Evolutionary conservation across 2,888 invertebrate species (phyloP), one percentile per base, ranked within the genome.

Genomic region (Dusona sp.): DNA sequence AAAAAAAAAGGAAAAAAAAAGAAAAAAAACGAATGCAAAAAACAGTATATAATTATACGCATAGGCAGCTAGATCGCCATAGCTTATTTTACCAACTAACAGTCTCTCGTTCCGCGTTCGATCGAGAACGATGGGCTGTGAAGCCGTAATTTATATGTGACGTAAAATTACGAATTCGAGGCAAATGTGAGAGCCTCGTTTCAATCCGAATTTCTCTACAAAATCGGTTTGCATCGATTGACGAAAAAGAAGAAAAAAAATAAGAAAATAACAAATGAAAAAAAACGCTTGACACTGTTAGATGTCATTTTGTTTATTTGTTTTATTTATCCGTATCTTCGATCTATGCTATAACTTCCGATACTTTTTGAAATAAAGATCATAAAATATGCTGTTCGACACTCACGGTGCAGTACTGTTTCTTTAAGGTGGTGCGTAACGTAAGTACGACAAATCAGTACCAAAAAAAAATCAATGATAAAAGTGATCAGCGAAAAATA

Each of bases 11-110:
- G 77, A 82, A 61, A 36, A 84, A 81, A 42, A 87, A 83, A 77
- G 88, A 70, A 70, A 68, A 73, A 65, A 65, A 68, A 61, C 88
- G 84, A 88, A 85, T 86, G 33, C 45, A 48, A 82, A 88, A 89
- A 87, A 86, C 88, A 89, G 86, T 90, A 90, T 89, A 83, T 90
- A 90, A 91, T 87, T 84, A 89, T 90, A 85, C 87, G 88, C 83
- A 89, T 91, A 92, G 91, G 90, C 90, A 92, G 89, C 90, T 92
- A 91, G 89, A 91, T 86, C 90, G 91, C 90, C 90, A 88, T 89
- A 91, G 88, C 89, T 89, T 90, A 88, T 89, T 89, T 91, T 89
- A 88, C 84, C 74, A 86, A 85, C 77, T 80, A 81, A 29, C 85
- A 80, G 67, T 77, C 77, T 73, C 75, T 86, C 84, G 87, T 86